phyloP scores from a whole-genome alignment of 2,113 vertebrate genomes.

The Alosa alosa region DNA sequence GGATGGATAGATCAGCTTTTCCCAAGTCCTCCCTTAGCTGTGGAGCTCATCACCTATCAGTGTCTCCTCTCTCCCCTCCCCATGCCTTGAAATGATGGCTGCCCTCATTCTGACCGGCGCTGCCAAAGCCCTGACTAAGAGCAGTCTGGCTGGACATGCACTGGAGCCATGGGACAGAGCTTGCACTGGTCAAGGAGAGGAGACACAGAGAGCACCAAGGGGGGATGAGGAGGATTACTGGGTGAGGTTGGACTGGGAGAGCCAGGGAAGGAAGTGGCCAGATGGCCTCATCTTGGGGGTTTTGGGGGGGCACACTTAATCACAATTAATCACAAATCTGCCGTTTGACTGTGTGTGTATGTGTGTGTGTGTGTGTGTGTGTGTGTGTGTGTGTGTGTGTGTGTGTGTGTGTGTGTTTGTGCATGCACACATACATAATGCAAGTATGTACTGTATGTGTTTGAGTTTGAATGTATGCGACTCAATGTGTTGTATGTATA shows the following conservation, averaged over 20 bases:
- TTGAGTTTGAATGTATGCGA: constrained; percentile 34
- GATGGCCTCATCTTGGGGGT: constrained; percentile 60
- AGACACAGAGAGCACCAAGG: constrained; percentile 21
- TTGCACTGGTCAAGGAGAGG: neutral
- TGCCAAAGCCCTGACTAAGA: constrained; percentile 37
- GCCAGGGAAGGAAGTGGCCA: constrained; percentile 56
- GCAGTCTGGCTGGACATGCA: constrained; percentile 18
- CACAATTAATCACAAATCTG: constrained; percentile 25
- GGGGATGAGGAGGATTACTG: neutral
- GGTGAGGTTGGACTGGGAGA: constrained; percentile 51
- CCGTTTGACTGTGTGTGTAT: constrained; percentile 5
- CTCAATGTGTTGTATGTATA: too few relatives aligned
- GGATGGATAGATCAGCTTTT: neutral
- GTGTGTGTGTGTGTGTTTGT: constrained; percentile 9
- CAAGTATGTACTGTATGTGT: constrained; percentile 16
- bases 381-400: constrained; percentile 15
- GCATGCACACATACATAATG: constrained; percentile 22
- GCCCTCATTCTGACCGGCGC: neutral
- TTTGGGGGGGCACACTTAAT: constrained; percentile 31
- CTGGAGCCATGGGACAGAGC: neutral
- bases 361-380: too few relatives aligned
- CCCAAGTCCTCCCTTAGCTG: neutral
- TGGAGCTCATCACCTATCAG: neutral
- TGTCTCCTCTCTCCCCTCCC: neutral
- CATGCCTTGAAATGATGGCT: neutral